Percentiles rank a stretch among this genome's conserved stretches.
phyloP scores from a whole-genome alignment of 1,140 invertebrate genomes.

The Ceratosolen fusciceps region DNA sequence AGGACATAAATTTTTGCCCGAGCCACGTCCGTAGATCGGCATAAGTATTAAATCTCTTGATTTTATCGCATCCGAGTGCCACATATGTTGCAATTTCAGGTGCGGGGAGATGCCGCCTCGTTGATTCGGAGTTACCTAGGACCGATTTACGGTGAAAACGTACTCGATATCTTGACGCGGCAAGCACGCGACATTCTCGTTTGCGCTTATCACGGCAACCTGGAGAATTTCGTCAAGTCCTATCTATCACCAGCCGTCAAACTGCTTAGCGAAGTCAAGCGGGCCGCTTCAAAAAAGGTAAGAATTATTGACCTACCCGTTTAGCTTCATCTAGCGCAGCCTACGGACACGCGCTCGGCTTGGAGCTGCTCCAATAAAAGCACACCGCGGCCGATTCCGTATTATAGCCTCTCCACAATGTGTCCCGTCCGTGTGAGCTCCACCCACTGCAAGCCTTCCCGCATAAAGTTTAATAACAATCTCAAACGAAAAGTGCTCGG shows the following conservation, averaged over 20 bases:
- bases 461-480: too few species aligned
- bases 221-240: slow-evolving; percentile 75
- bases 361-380: too few species aligned
- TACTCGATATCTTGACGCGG: slow-evolving; percentile 75
- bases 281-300: slow-evolving; percentile 64
- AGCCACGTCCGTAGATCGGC: too few species aligned
- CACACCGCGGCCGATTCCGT: too few species aligned
- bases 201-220: slow-evolving; percentile 76
- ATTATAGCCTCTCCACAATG: too few species aligned
- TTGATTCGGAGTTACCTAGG: slow-evolving; percentile 77
- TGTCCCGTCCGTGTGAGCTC: too few species aligned
- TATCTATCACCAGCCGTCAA: slow-evolving; percentile 77
- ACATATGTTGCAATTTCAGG: slow-evolving; percentile 60
- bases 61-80: background rate
- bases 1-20: background rate
- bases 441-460: too few species aligned
- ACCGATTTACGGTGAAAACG: slow-evolving; percentile 73
- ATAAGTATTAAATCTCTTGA: background rate
- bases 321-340: too few species aligned
- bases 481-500: too few species aligned
- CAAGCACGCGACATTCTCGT: slow-evolving; percentile 79
- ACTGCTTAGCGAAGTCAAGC: slow-evolving; percentile 71
- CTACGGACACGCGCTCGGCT: too few species aligned
- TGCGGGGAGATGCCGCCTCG: slow-evolving; percentile 72
- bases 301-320: slow-evolving; percentile 45